A percentile compares a stretch with the other conserved stretches of the same genome.
These are phyloP conservation scores for Amphimedon queenslandica DNA, from an alignment of 37 sponge, comb jelly and placozoan genomes.

Conservation along the genomic window DNA sequence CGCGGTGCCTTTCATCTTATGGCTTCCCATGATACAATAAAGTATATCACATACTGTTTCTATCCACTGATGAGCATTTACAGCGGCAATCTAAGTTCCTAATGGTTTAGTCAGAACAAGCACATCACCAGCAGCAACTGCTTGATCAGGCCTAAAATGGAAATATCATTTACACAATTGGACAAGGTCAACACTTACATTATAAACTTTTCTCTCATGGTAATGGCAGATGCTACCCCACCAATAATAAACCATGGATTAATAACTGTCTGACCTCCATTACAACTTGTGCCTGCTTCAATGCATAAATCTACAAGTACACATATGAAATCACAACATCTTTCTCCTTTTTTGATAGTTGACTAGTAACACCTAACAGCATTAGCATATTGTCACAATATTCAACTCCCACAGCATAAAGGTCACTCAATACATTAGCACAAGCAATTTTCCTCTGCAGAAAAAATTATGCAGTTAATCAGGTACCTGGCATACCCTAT, in stretches of 20 bases:
- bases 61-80: conserved; percentile 98
- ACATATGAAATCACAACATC: conserved; percentile 76
- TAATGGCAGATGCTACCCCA: conserved; percentile 96
- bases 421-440: conserved; percentile 99
- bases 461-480: too few species aligned
- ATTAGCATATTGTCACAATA: conserved; percentile 99
- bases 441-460: conserved; percentile 94
- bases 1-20: too few species aligned
- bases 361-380: conserved; percentile 86
- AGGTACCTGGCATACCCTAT: too few species aligned
- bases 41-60: conserved; percentile 29
- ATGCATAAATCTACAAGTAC: conserved; percentile 58
- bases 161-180: too few species aligned
- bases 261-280: conserved; percentile 97
- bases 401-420: conserved; percentile 99
- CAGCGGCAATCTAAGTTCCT: conserved; percentile 98
- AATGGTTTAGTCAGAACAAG: conserved; percentile 93
- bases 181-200: too few species aligned
- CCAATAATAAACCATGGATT: conserved; percentile 99
- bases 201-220: too few species aligned
- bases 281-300: conserved; percentile 91
- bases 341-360: conserved; percentile 67
- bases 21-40: neutral
- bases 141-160: conserved; percentile 68
- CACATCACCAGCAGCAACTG: conserved; percentile 78